phyloP scores from a whole-genome alignment of 2,888 invertebrate genomes.

The Lydus trimaculatus region DNA sequence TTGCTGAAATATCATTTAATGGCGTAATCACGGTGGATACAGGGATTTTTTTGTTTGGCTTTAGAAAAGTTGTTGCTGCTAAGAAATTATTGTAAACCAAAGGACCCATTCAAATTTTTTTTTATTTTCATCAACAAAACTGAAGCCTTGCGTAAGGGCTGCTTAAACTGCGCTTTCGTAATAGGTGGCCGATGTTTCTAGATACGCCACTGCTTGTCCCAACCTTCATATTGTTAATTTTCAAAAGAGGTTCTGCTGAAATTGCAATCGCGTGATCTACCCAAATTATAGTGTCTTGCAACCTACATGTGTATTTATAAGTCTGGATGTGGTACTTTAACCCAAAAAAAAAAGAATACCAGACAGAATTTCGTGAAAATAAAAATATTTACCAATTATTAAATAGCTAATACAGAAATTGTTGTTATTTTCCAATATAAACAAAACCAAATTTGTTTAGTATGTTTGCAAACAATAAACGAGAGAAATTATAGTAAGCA shows the following conservation, averaged over 20 bases:
- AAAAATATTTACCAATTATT: too few species aligned
- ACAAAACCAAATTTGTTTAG: neutral
- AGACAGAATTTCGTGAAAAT: neutral
- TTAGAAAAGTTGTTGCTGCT: too few species aligned
- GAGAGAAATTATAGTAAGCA: neutral
- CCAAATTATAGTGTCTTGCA: conserved; percentile 30
- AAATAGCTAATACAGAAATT: neutral
- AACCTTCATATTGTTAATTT: conserved; percentile 28
- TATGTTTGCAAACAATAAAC: neutral
- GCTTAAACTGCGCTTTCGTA: too few species aligned
- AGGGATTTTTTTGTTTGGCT: too few species aligned
- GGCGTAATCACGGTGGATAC: too few species aligned
- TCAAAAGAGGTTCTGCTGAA: conserved; percentile 11
- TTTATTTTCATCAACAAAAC: too few species aligned
- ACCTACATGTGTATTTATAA: conserved; percentile 9
- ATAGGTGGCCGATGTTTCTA: too few species aligned
- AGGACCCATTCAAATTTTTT: too few species aligned
- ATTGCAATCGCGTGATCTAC: conserved; percentile 31
- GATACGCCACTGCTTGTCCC: neutral
- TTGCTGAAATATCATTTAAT: too few species aligned
- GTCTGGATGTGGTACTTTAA: neutral
- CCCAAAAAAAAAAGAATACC: neutral
- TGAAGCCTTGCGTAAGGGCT: too few species aligned
- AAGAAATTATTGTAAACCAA: too few species aligned
- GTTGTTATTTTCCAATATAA: neutral